Evolutionary conservation across 1,140 invertebrate species (phyloP), one percentile per base, ranked within the genome.

Genomic region (Nasonia giraulti): DNA sequence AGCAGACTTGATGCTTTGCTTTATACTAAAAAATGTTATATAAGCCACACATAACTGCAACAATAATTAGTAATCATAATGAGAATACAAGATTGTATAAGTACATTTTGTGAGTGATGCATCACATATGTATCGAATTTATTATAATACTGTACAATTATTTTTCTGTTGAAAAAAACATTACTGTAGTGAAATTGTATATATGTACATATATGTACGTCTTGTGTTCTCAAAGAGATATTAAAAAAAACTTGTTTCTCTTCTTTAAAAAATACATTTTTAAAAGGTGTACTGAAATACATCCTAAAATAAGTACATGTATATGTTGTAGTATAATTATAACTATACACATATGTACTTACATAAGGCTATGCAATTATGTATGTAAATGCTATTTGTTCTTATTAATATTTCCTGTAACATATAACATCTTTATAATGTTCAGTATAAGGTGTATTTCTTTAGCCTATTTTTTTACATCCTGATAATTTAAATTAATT

Each of bases 191-290:
- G 86, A 87, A 87, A 88, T 89, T 89, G 89, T 90, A 89, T 87
- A 90, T 90, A 89, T 89, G 87, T 86, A 82, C 85, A 83, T 86
- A 82, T 87, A 87, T 87, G 87, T 89, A 89, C 85, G 87, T 88
- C 88, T 88, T 89, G 87, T 85, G 82, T 87, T 86, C 82, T 89
- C 87, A 87, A 88, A 88, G 87, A 84, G 80, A 78, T 87, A 85
- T 80, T 89, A 87, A 87, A 88, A 88, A 71, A 71, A 82, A 85
- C 79, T 87, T 80, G 73, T 50, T 81, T 69, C 77, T 66, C 73
- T 76, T 69, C 62, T 66, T 6, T n/a, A 62, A 62, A 62, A 62
- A 62, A 20, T 62, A 62, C 20, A 62, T 62, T 62, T 62, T 78
- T 62, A 69, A 76, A 66, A 11, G 50, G 62, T 82, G 69, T 71